Percentiles rank a stretch among this genome's conserved stretches.
Evolutionary conservation across 2,888 invertebrate genomes (phyloP).

Genomic region (Melipona bicolor): DNA sequence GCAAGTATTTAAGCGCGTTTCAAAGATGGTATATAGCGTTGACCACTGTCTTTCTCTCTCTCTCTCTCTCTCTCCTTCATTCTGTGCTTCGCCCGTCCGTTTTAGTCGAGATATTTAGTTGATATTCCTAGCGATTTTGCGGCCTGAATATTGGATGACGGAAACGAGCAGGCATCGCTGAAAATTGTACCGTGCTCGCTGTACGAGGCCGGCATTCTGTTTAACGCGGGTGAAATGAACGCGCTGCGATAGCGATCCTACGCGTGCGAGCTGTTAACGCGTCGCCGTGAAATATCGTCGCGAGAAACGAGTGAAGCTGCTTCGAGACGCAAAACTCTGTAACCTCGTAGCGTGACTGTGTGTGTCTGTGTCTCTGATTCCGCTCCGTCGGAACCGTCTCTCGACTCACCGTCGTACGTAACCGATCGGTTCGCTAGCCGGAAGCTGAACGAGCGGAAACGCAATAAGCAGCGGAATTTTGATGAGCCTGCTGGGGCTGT

Average conservation of each 20-base stretch:
- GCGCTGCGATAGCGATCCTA: slow-evolving; percentile 10
- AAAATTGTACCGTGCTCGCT: slow-evolving; percentile 29
- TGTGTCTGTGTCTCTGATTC: too few species aligned
- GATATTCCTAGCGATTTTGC: slow-evolving; percentile 45
- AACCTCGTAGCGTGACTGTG: too few species aligned
- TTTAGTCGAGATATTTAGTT: slow-evolving; percentile 36
- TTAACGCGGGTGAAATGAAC: slow-evolving; percentile 37
- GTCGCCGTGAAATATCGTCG: slow-evolving; percentile 26
- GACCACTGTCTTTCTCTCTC: neutral
- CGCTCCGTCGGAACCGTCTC: too few species aligned
- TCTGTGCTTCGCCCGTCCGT: neutral
- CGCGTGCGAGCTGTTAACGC: slow-evolving; percentile 5
- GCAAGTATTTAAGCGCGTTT: slow-evolving; percentile 42
- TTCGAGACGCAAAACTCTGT: too few species aligned
- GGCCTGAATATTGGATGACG: slow-evolving; percentile 48
- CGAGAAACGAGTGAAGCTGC: neutral
- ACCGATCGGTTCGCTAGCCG: neutral
- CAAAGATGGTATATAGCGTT: slow-evolving; percentile 3
- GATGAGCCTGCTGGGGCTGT: neutral
- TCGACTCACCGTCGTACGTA: neutral
- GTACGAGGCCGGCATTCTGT: slow-evolving; percentile 17
- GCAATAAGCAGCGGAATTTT: too few species aligned
- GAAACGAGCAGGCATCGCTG: slow-evolving; percentile 21
- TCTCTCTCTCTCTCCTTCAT: neutral
- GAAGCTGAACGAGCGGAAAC: neutral